Evolutionary conservation across 1,140 invertebrate species (phyloP), one percentile per base, ranked within the genome.

Genomic region (Holotrichia oblita): DNA sequence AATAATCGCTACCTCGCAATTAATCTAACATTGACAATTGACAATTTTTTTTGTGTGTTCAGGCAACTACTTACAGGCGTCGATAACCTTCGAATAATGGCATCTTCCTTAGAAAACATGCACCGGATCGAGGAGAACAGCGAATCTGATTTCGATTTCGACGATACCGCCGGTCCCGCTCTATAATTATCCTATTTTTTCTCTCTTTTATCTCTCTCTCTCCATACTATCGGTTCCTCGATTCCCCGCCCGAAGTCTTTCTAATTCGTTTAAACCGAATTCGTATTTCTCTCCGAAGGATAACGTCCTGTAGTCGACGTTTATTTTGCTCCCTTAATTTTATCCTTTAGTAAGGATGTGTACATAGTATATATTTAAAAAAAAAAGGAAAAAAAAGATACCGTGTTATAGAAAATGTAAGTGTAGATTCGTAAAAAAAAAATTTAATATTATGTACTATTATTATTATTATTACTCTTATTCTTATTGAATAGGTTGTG

Each of bases 21-120:
- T 8, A 73, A 34, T 34, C 3, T 77, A 41, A 64, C 24, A 4
- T 78, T 44, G 59, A 73, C 79, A 77, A 14, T 61, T 61, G 0
- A 14, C n/a, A 12, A 61, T 14, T 61, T 61, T 81, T 42, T 75
- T n/a, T n/a, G n/a, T n/a, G n/a, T n/a, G 86, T 86, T 42, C 80
- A 93, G 92, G 81, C 91, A 93, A 88, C 81, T 93, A 42, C 87
- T 93, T 82, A 89, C 87, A 48, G 92, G 92, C 40, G 91, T 93
- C 24, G 90, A 91, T 79, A 93, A 92, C 87, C 85, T 93, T 44
- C 87, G 91, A 80, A 87, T 91, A 78, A 89, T 93, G 82, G 91
- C 91, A 12, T 88, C 89, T 41, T 84, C 89, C 4, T 83, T 92
- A 77, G 90, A 91, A 83, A 91, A 89, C 80, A 83, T 89, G 81